Conservation (phyloP, 2,113 vertebrate genomes). For the Peucedramus taeniatus region DNA sequence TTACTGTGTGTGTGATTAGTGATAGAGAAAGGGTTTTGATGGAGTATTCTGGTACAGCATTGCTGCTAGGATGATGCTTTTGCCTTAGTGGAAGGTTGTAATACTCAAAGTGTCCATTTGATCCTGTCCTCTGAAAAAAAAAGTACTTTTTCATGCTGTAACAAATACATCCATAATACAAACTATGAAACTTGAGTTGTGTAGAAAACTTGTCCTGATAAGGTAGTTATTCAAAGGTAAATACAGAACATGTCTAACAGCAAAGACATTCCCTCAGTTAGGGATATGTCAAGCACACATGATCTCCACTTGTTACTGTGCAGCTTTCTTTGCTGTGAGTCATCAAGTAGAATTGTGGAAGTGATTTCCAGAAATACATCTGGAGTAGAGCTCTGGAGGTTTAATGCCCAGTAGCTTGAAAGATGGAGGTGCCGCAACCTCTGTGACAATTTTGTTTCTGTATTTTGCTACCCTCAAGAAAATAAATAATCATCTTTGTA, state of each 20-base stretch:
- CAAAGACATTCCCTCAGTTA: accelerated
- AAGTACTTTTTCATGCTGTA: not conserved
- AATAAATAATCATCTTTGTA: not conserved
- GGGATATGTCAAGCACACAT: not conserved
- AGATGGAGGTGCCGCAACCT: not conserved
- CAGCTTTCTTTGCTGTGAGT: not conserved
- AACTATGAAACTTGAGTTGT: not conserved
- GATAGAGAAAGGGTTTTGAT: not conserved
- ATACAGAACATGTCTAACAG: not conserved
- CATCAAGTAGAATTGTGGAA: not conserved
- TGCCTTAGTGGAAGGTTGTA: not conserved
- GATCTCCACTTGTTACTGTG: not conserved
- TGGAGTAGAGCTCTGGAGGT: not conserved
- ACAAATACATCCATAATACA: accelerated
- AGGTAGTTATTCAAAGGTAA: not conserved
- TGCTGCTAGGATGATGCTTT: not conserved
- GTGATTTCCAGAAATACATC: not conserved
- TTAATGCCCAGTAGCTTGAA: accelerated
- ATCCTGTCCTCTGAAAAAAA: not conserved
- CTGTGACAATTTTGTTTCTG: not conserved
- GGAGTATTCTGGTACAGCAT: not conserved
- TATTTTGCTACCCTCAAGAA: not conserved
- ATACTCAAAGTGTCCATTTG: not conserved
- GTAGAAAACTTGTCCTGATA: not conserved
- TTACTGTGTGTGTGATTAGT: not conserved